Conservation (phyloP, 2,113 vertebrate species). For the Nesospiza acunhae region DNA sequence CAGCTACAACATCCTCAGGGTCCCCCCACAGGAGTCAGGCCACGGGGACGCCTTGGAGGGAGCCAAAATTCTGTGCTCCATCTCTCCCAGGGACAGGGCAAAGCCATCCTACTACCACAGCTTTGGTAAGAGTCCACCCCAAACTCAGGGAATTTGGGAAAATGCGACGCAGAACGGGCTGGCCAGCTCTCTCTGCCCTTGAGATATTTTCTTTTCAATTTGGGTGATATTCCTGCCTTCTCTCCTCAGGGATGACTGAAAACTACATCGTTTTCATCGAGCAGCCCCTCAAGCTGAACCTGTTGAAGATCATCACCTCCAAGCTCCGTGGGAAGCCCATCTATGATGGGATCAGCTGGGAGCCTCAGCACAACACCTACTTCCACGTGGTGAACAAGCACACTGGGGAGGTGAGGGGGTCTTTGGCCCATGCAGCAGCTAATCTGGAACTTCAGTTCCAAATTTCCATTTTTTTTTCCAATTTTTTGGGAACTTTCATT, state of each 20-base stretch:
- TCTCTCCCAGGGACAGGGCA: constrained; percentile 76
- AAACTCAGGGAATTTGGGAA: neutral
- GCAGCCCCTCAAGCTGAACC: constrained; percentile 88
- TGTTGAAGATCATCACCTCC: constrained; percentile 84
- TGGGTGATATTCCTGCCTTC: neutral
- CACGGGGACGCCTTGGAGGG: constrained; percentile 79
- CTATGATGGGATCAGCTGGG: constrained; percentile 85
- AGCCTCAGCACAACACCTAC: constrained; percentile 84
- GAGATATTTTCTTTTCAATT: neutral
- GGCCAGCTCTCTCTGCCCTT: neutral
- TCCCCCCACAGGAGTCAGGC: constrained; percentile 77
- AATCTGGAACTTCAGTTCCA: neutral
- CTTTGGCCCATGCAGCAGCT: neutral
- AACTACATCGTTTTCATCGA: constrained; percentile 94
- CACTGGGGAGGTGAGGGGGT: constrained; percentile 82
- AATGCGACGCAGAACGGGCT: neutral
- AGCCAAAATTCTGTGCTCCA: constrained; percentile 83
- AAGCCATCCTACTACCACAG: constrained; percentile 94
- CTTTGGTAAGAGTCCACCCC: constrained; percentile 79
- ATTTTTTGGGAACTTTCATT: neutral
- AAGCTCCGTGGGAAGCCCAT: constrained; percentile 79
- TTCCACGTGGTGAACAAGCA: constrained; percentile 88
- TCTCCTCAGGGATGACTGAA: constrained; percentile 86
- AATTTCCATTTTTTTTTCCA: neutral
- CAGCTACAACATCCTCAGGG: constrained; percentile 86